These are phyloP conservation scores for Haliclona indistincta DNA, from an alignment of 37 sponge, comb jelly and placozoan species.

Conservation along the genomic window DNA sequence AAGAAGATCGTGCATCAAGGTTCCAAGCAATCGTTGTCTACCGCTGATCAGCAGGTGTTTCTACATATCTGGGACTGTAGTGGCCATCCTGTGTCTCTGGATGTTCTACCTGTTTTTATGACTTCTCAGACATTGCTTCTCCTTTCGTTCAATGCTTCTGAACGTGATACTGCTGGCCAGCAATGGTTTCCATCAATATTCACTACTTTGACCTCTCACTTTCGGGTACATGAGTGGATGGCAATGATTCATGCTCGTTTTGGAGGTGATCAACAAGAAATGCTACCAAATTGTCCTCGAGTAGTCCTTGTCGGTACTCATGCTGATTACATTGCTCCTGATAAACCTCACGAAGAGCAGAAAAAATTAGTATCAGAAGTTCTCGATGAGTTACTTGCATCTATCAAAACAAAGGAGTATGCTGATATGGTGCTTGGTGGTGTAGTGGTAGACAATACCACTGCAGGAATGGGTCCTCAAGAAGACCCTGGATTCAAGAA, in stretches of 20 bases:
- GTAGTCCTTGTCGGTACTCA: constrained; percentile 43
- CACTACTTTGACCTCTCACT: neutral
- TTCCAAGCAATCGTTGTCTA: too few species aligned
- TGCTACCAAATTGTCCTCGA: constrained; percentile 15
- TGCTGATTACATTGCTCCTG: constrained; percentile 20
- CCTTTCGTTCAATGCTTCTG: constrained; percentile 48
- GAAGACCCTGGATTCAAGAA: constrained; percentile 35
- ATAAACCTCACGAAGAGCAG: too few species aligned
- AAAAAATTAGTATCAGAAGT: neutral
- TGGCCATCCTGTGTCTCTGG: constrained; percentile 52
- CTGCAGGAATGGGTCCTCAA: constrained; percentile 37
- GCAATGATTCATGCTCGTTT: constrained; percentile 37
- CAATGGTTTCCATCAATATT: too few species aligned
- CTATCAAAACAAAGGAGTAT: constrained; percentile 8
- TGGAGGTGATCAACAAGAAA: too few species aligned
- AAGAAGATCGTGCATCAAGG: too few species aligned
- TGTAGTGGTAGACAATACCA: constrained; percentile 53
- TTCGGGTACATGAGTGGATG: constrained; percentile 43
- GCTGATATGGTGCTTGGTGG: neutral
- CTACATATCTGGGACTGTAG: constrained; percentile 70
- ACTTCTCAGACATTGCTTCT: constrained; percentile 43
- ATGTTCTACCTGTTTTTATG: constrained; percentile 47
- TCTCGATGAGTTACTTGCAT: neutral
- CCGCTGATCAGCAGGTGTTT: too few species aligned
- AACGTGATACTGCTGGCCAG: constrained; percentile 1